phyloP scores from a whole-genome alignment of 2,797 vertebrate species.

The Siniperca scherzeri region DNA sequence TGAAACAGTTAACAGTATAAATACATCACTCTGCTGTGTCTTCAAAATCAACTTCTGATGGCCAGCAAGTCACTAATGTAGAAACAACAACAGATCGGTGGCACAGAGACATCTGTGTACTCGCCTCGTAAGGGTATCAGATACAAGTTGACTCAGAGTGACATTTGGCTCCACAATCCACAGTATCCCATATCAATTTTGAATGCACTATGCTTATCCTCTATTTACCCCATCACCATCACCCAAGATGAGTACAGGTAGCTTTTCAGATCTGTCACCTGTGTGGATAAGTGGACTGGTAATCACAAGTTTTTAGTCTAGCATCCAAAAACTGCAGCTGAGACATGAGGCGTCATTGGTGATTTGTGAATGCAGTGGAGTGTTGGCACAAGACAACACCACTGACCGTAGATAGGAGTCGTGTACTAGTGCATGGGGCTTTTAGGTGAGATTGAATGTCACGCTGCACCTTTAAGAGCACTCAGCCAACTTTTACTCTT shows the following conservation, averaged over 20 bases:
- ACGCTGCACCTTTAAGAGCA: constrained; percentile 49
- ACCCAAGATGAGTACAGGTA: not conserved
- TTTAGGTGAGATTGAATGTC: constrained; percentile 54
- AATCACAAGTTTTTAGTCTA: not conserved
- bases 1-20: not conserved
- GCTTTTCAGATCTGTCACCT: not conserved
- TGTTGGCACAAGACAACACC: constrained; percentile 29
- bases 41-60: not conserved
- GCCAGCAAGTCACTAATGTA: not conserved
- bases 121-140: constrained; percentile 29
- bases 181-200: constrained; percentile 46
- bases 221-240: not conserved
- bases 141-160: constrained; percentile 47
- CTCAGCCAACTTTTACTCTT: constrained; percentile 58
- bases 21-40: not conserved
- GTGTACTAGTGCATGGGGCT: constrained; percentile 27
- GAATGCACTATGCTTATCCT: constrained; percentile 16
- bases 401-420: constrained; percentile 24
- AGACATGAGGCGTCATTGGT: constrained; percentile 3
- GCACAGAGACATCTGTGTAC: constrained; percentile 35
- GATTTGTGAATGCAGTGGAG: constrained; percentile 49
- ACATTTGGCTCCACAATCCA: constrained; percentile 40
- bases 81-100: constrained; percentile 28
- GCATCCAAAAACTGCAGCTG: not conserved
- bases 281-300: not conserved